A percentile compares a stretch with the other conserved stretches of the same genome.
phyloP scores from a whole-genome alignment of 2,888 invertebrate species.

The Agonopterix arenella region DNA sequence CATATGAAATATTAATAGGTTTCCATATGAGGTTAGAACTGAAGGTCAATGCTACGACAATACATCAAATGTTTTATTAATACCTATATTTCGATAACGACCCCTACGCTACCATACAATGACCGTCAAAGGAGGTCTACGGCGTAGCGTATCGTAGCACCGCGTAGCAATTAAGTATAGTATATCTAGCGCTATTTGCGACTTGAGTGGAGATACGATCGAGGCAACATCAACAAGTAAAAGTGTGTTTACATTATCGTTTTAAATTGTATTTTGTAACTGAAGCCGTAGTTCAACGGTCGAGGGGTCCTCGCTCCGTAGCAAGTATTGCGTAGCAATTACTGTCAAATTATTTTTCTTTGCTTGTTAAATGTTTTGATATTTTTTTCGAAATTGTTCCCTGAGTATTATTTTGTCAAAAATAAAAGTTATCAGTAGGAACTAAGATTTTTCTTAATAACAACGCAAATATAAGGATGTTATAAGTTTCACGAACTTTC shows the following conservation, averaged over 20 bases:
- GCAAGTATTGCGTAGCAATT: constrained; percentile 43
- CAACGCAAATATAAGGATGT: too few relatives aligned
- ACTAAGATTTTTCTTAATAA: too few relatives aligned
- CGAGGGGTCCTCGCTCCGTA: constrained; percentile 25
- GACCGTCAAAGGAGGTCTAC: constrained; percentile 29
- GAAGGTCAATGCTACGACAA: constrained; percentile 4
- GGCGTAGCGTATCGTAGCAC: constrained; percentile 6
- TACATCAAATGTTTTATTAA: neutral
- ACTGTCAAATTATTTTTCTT: constrained; percentile 33
- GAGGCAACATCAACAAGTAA: too few relatives aligned
- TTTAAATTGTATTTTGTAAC: neutral
- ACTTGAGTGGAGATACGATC: too few relatives aligned
- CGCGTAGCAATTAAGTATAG: neutral
- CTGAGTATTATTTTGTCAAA: too few relatives aligned
- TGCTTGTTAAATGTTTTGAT: neutral
- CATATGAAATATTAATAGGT: constrained; percentile 4
- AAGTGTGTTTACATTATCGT: neutral
- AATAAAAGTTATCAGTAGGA: too few relatives aligned
- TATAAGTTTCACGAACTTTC: too few relatives aligned
- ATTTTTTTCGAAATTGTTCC: neutral
- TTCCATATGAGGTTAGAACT: neutral
- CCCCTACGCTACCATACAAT: neutral
- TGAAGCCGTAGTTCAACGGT: neutral
- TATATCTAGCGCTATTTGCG: constrained; percentile 1
- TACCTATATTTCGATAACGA: neutral